These are phyloP conservation scores for Anniella stebbinsi DNA, from an alignment of 2,797 vertebrate genomes.

Conservation along the genomic window DNA sequence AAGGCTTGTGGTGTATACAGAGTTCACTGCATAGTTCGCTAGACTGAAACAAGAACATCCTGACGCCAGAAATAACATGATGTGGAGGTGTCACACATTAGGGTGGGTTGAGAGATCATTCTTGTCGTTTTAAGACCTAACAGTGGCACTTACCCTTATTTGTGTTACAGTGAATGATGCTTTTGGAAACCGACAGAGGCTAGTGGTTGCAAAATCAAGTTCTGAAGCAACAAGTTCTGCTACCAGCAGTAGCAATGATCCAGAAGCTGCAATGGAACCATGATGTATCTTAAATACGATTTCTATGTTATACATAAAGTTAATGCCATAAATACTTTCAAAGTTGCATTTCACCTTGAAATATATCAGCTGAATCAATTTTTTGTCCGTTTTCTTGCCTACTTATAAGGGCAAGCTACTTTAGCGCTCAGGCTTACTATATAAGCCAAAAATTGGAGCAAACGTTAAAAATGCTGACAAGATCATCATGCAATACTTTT, in stretches of 20 bases:
- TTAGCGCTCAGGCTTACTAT: background rate
- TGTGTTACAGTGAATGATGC: slow-evolving; percentile 86
- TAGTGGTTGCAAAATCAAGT: slow-evolving; percentile 76
- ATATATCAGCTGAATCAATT: background rate
- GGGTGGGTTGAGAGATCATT: background rate
- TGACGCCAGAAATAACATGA: background rate
- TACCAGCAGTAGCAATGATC: slow-evolving; percentile 63
- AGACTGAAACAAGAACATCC: background rate
- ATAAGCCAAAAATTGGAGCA: no score
- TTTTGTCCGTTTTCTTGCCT: background rate
- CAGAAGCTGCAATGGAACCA: slow-evolving; percentile 84
- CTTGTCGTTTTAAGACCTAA: background rate
- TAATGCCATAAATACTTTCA: background rate
- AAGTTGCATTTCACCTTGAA: background rate
- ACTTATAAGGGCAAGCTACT: background rate
- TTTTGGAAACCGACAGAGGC: slow-evolving; percentile 89
- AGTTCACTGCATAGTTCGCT: background rate
- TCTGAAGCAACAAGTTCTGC: slow-evolving; percentile 64
- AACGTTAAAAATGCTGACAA: background rate
- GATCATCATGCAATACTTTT: background rate
- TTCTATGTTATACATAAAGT: background rate
- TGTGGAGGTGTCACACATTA: background rate
- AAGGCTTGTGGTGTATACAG: background rate
- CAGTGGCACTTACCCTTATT: background rate
- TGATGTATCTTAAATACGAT: slow-evolving; percentile 61